A percentile compares a stretch with the other conserved stretches of the same genome.
Evolutionary conservation across 2,113 vertebrate genomes (phyloP).

Genomic region (Coptodon bakossiorum): DNA sequence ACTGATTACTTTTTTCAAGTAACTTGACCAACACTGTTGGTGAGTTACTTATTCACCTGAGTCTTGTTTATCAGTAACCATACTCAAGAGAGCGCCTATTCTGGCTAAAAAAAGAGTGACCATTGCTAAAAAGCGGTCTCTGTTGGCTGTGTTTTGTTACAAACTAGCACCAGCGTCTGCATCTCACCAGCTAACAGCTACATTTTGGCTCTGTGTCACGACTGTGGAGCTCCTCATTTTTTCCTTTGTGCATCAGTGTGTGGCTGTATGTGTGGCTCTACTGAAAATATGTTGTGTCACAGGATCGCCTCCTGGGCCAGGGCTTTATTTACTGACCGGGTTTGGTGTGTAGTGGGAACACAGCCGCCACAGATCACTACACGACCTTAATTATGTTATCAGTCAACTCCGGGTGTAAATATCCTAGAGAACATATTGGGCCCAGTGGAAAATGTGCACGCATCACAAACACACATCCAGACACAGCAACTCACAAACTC

Average conservation of each 20-base stretch:
- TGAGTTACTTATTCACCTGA: not conserved
- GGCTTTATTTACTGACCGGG: constrained; percentile 49
- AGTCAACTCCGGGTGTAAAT: constrained; percentile 63
- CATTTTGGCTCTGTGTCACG: constrained; percentile 10
- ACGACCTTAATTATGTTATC: constrained; percentile 67
- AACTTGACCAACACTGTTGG: not conserved
- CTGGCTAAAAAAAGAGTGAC: not conserved
- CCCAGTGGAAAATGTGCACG: constrained; percentile 20
- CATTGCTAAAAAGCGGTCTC: not conserved
- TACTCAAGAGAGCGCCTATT: not conserved
- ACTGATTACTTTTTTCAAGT: too few relatives aligned
- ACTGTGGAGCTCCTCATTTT: constrained; percentile 14
- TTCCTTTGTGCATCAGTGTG: not conserved
- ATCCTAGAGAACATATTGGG: constrained; percentile 45
- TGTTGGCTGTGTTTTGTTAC: not conserved
- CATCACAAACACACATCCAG: not conserved
- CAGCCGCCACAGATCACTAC: constrained; percentile 52
- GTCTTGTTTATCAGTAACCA: not conserved
- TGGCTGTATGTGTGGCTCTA: not conserved
- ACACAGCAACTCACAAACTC: not conserved
- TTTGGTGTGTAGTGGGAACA: constrained; percentile 32
- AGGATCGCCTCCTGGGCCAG: constrained; percentile 22
- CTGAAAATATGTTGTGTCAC: constrained; percentile 47
- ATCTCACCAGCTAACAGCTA: not conserved
- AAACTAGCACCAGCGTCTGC: not conserved